phyloP scores from a whole-genome alignment of 2,113 vertebrate species.

The Mus musculus region DNA sequence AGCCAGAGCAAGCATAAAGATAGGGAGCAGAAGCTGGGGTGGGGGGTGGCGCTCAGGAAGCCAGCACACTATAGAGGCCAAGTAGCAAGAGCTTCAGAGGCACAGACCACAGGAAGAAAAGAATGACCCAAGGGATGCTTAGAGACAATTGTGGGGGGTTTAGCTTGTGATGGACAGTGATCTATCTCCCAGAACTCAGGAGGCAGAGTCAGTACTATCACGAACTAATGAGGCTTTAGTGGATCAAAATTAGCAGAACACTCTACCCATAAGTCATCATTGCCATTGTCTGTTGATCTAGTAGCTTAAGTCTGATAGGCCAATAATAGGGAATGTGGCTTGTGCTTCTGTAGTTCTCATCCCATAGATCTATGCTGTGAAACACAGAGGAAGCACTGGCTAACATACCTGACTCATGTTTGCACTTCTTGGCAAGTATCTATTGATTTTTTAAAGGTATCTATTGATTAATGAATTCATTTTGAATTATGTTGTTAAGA shows the following conservation, averaged over 20 bases:
- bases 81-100: conserved; percentile 30
- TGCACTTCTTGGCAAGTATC: background rate
- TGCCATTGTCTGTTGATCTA: conserved; percentile 1
- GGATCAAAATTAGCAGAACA: conserved; percentile 14
- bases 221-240: background rate
- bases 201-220: background rate
- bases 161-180: background rate
- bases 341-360: background rate
- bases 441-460: background rate
- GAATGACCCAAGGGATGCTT: background rate
- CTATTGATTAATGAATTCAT: background rate
- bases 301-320: background rate
- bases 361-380: background rate
- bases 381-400: background rate
- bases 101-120: background rate
- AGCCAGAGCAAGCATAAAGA: conserved; percentile 77
- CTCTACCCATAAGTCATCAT: conserved; percentile 20
- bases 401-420: background rate
- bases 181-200: background rate
- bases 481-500: conserved; percentile 12
- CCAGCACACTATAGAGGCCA: conserved; percentile 2
- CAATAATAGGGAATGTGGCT: background rate
- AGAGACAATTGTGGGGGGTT: background rate
- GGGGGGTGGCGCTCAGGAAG: background rate
- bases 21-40: background rate